phyloP scores from a whole-genome alignment of 2,113 vertebrate genomes.

The Siniperca knerii region DNA sequence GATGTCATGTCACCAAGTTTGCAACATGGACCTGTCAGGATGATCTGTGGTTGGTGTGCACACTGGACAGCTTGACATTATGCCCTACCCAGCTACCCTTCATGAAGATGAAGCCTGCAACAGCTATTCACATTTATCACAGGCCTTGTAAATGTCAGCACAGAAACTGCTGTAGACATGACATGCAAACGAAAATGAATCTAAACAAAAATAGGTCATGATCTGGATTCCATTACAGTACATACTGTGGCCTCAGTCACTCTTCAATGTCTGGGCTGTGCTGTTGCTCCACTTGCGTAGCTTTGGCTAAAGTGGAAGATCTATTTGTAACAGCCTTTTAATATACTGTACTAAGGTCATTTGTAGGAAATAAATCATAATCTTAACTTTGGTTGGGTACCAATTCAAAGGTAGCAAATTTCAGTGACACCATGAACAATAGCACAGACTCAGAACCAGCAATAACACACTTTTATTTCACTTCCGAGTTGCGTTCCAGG shows the following conservation, averaged over 20 bases:
- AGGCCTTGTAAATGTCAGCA: slow-evolving; percentile 70
- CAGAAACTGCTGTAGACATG: slow-evolving; percentile 54
- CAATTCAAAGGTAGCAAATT: slow-evolving; percentile 53
- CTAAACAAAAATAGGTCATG: slow-evolving; percentile 64
- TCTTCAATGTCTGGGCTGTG: background rate
- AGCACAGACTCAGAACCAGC: slow-evolving; percentile 52
- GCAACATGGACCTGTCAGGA: slow-evolving; percentile 43
- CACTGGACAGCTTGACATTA: slow-evolving; percentile 34
- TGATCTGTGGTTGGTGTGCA: slow-evolving; percentile 38
- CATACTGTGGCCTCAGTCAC: slow-evolving; percentile 11
- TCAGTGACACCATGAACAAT: slow-evolving; percentile 60
- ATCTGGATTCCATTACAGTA: slow-evolving; percentile 56
- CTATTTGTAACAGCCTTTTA: slow-evolving; percentile 47
- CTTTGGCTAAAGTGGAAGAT: slow-evolving; percentile 18
- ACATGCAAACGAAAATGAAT: slow-evolving; percentile 55
- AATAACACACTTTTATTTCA: slow-evolving; percentile 71
- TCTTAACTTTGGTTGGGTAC: slow-evolving; percentile 30
- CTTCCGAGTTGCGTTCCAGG: slow-evolving; percentile 80
- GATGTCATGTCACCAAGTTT: slow-evolving; percentile 58
- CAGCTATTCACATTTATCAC: slow-evolving; percentile 63
- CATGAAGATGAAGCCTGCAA: slow-evolving; percentile 38
- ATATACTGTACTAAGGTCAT: slow-evolving; percentile 40
- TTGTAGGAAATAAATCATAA: slow-evolving; percentile 57
- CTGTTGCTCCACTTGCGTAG: slow-evolving; percentile 18
- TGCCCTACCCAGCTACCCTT: slow-evolving; percentile 13